phyloP scores from a whole-genome alignment of 2,888 invertebrate species.

The Cistogaster globosa region DNA sequence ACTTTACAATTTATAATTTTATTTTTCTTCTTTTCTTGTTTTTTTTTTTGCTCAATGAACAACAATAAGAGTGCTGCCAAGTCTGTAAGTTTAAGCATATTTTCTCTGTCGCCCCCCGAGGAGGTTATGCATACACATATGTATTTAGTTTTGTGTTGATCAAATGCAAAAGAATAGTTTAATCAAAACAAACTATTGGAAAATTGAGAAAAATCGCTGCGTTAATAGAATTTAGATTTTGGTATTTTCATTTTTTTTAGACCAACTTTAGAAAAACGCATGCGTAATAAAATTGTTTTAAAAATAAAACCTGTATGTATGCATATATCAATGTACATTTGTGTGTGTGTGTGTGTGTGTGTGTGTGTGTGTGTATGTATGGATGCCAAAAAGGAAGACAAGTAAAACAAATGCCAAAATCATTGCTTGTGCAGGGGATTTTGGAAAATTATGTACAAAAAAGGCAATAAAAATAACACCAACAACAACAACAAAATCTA shows the following conservation, averaged over 20 bases:
- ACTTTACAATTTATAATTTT: slow-evolving; percentile 4
- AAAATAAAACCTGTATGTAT: slow-evolving; percentile 26
- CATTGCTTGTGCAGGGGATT: slow-evolving; percentile 42
- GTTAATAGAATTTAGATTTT: slow-evolving; percentile 24
- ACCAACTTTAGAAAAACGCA: slow-evolving; percentile 33
- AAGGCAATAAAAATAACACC: slow-evolving; percentile 8
- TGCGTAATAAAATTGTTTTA: slow-evolving; percentile 50
- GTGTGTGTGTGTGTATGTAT: too few relatives aligned
- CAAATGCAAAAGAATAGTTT: slow-evolving; percentile 23
- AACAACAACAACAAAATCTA: slow-evolving; percentile 2
- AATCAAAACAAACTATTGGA: slow-evolving; percentile 45
- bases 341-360: too few relatives aligned
- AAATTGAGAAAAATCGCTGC: slow-evolving; percentile 56
- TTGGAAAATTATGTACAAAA: slow-evolving; percentile 2
- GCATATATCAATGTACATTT: background rate
- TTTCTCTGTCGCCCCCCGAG: background rate
- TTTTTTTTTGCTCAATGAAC: slow-evolving; percentile 23
- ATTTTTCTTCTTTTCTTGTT: background rate
- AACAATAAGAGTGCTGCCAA: background rate
- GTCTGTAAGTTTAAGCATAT: background rate
- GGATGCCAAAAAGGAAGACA: slow-evolving; percentile 4
- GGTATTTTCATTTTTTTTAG: background rate
- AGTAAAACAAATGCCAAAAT: slow-evolving; percentile 34
- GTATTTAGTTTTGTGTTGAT: slow-evolving; percentile 4
- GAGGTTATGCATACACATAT: background rate